phyloP scores from a whole-genome alignment of 2,888 invertebrate species.

The Caenorhabditis zanzibari region DNA sequence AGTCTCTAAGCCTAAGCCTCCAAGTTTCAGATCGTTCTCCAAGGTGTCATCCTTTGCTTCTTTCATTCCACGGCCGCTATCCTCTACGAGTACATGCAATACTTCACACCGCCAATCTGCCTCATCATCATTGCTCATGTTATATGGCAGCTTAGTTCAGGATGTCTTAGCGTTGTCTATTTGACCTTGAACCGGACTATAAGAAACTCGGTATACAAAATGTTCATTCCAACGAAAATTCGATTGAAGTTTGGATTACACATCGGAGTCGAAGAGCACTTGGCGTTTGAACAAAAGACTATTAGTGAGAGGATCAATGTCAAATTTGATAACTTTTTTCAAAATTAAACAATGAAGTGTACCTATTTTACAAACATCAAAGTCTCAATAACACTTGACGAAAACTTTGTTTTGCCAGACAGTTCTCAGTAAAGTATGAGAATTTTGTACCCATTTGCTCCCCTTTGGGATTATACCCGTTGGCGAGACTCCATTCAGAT shows the following conservation, averaged over 20 bases:
- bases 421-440: neutral
- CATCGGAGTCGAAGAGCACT: slow-evolving; percentile 10
- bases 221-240: slow-evolving; percentile 4
- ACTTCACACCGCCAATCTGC: neutral
- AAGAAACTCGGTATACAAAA: slow-evolving; percentile 13
- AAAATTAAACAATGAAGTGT: neutral
- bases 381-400: too few species aligned
- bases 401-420: too few species aligned
- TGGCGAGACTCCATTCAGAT: too few species aligned
- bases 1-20: neutral
- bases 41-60: neutral
- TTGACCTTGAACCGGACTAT: slow-evolving; percentile 5
- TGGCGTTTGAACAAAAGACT: neutral
- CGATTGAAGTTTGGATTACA: neutral
- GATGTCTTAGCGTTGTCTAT: neutral
- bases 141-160: neutral
- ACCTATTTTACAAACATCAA: too few species aligned
- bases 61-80: slow-evolving; percentile 2
- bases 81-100: slow-evolving; percentile 10
- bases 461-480: neutral
- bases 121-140: neutral
- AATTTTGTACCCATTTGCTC: neutral
- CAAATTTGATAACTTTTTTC: slow-evolving; percentile 11
- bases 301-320: neutral
- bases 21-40: slow-evolving; percentile 4